Evolutionary conservation across 2,797 vertebrate genomes (phyloP), one percentile per base, ranked within the genome.

Genomic region (Sebastiscus tertius): DNA sequence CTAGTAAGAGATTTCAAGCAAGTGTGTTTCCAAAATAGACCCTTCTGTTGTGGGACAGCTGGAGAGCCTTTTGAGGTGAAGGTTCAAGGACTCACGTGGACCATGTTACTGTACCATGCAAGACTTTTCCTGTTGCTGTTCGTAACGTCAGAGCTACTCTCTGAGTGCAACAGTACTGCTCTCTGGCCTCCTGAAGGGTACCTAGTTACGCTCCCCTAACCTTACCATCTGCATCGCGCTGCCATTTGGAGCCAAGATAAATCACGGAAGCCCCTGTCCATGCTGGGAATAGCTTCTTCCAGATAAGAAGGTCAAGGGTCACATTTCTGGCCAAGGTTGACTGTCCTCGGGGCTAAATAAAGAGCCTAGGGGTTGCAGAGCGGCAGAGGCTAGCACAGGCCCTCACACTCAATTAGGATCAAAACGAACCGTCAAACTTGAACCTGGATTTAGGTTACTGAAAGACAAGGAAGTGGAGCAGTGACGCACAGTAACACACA

Each of bases 271-370:
- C 86, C 87, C 75, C 79, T 64, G 79, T 87, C 84, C 88, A 85
- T 63, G 89, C 92, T 95, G 91, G 90, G 93, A 95, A 95, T 94
- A 95, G 92, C 94, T 91, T 87, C 86, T 91, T 94, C 93, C 92
- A 94, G 94, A 94, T 94, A 95, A 93, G 90, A 91, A 94, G 94
- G 94, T 94, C 92, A 93, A 36, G 85, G 95, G 95, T 94, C 88
- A 89, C 94, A 95, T 95, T 95, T 94, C 92, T 94, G 94, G 87
- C 92, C 91, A 95, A 94, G 93, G 93, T 92, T 91, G 92, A 91
- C 89, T 84, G 89, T 93, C 85, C 93, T 91, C 84, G 6, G 88
- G 93, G 93, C 95, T 96, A 96, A 95, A 96, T 94, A 95, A 95
- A 93, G 94, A 95, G 86, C 90, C 87, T 89, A 84, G 88, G 86